Percentiles rank a stretch among this genome's conserved stretches.
These are phyloP conservation scores for Bubo bubo DNA, from an alignment of 2,113 vertebrate genomes.

Conservation along the genomic window DNA sequence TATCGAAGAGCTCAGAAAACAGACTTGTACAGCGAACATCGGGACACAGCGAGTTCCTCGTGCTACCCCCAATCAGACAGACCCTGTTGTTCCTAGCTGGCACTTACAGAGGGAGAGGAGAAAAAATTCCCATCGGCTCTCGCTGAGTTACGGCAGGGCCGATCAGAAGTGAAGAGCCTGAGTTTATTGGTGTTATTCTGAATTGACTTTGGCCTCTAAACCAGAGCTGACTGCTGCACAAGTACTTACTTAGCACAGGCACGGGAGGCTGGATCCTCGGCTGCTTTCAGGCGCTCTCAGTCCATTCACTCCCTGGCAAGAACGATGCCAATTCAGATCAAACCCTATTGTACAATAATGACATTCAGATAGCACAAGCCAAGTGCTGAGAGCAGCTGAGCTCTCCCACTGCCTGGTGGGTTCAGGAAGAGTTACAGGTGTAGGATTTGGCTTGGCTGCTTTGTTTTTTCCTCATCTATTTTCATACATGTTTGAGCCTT, in stretches of 20 bases:
- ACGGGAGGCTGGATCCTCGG: background rate
- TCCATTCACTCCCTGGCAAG: background rate
- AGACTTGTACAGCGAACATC: background rate
- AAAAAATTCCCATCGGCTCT: background rate
- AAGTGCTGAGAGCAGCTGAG: slow-evolving; percentile 47
- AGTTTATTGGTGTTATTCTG: background rate
- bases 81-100: background rate
- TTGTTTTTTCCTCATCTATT: background rate
- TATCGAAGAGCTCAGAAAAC: background rate
- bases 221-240: background rate
- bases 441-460: slow-evolving; percentile 33
- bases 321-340: slow-evolving; percentile 27
- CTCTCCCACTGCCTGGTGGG: slow-evolving; percentile 20
- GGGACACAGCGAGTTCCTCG: background rate
- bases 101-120: background rate
- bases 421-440: slow-evolving; percentile 62
- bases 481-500: background rate
- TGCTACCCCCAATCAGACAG: background rate
- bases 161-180: background rate
- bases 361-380: slow-evolving; percentile 27
- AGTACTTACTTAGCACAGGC: background rate
- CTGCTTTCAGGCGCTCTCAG: background rate
- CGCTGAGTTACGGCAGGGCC: background rate
- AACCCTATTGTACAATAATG: slow-evolving; percentile 21
- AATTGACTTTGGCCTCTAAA: background rate